Evolutionary conservation across 1,140 invertebrate genomes (phyloP).

Genomic region (Caenorhabditis remanei): DNA sequence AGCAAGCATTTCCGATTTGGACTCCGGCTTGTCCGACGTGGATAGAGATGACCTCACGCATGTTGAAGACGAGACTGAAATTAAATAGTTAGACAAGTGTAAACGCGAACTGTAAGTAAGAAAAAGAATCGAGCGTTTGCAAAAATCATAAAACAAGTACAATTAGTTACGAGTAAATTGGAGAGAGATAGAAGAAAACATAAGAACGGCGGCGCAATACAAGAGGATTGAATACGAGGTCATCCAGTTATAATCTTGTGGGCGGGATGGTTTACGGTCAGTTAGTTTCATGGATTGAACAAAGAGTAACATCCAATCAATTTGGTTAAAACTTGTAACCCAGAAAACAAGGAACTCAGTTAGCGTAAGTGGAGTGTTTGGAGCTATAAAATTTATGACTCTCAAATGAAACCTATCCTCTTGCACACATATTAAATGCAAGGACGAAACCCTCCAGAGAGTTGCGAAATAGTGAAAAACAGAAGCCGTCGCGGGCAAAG

Average conservation of each 20-base stretch:
- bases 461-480: conserved; percentile 21
- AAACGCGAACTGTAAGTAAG: background rate
- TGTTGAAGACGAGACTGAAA: background rate
- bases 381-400: conserved; percentile 17
- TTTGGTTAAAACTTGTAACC: background rate
- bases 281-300: too few relatives aligned
- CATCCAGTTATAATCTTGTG: too few relatives aligned
- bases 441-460: background rate
- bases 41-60: conserved; percentile 80
- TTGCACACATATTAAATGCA: conserved; percentile 17
- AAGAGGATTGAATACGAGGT: too few relatives aligned
- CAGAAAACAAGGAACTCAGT: background rate
- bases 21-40: conserved; percentile 81
- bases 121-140: background rate
- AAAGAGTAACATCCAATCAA: background rate
- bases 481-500: background rate
- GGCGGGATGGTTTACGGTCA: too few relatives aligned
- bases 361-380: background rate
- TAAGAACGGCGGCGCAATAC: too few relatives aligned
- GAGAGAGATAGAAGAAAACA: too few relatives aligned
- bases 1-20: conserved; percentile 82
- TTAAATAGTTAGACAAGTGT: background rate
- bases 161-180: too few relatives aligned
- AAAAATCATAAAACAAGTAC: too few relatives aligned
- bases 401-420: background rate